These are phyloP conservation scores for Moxostoma hubbsi DNA, from an alignment of 2,797 vertebrate genomes.

Conservation along the genomic window DNA sequence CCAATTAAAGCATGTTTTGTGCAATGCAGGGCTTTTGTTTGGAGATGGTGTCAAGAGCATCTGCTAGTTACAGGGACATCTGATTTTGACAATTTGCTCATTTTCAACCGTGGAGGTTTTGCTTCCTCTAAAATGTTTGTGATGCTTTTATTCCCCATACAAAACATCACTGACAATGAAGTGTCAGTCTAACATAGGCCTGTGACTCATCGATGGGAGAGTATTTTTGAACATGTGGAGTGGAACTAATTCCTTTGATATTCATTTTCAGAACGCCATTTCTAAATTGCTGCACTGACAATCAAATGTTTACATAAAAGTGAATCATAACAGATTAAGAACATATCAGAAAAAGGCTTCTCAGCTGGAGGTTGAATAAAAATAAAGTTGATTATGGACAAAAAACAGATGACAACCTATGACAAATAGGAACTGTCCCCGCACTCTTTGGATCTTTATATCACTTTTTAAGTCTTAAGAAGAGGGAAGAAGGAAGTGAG, in stretches of 20 bases:
- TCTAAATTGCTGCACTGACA: conserved; percentile 34
- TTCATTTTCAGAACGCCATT: conserved; percentile 20
- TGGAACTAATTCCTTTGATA: conserved; percentile 33
- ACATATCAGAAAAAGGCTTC: conserved; percentile 28
- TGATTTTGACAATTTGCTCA: conserved; percentile 61
- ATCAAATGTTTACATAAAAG: conserved; percentile 9
- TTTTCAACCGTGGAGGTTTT: conserved; percentile 51
- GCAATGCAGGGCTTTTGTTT: conserved; percentile 66
- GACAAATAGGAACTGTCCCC: conserved; percentile 18
- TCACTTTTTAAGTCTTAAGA: background rate
- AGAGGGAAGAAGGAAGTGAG: conserved; percentile 21
- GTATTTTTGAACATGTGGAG: conserved; percentile 16
- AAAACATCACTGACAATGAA: conserved; percentile 75
- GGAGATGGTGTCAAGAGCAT: conserved; percentile 70
- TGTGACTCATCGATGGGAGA: conserved; percentile 26
- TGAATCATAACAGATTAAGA: conserved; percentile 21
- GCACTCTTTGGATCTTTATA: background rate
- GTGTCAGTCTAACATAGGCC: conserved; percentile 29
- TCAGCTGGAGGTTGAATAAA: background rate
- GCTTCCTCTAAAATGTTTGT: conserved; percentile 52
- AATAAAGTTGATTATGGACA: conserved; percentile 64
- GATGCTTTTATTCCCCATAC: conserved; percentile 64
- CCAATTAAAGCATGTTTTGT: conserved; percentile 66
- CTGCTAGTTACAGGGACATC: conserved; percentile 67
- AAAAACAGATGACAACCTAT: background rate